These are phyloP conservation scores for Deilephila porcellus DNA, from an alignment of 2,888 invertebrate species.

Conservation along the genomic window DNA sequence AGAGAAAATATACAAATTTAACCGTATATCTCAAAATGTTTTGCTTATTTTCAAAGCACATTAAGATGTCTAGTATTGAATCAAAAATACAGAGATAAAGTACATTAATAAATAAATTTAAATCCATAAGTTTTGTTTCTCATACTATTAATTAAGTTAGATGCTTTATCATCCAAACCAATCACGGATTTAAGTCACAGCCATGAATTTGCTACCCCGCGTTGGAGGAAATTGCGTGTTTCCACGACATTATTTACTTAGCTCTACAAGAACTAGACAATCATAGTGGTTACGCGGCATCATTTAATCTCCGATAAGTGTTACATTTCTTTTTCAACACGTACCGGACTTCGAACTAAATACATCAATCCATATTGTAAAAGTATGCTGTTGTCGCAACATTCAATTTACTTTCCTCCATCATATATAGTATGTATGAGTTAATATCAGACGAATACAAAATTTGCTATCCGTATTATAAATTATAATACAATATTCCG, in stretches of 20 bases:
- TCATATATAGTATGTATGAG: too few relatives aligned
- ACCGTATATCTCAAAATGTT: not conserved
- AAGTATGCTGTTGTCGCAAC: not conserved
- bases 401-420: not conserved
- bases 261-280: constrained; percentile 13
- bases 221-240: constrained; percentile 45
- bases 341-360: constrained; percentile 13
- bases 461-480: not conserved
- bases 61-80: too few relatives aligned
- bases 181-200: not conserved
- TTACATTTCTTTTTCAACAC: constrained; percentile 4
- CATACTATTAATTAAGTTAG: too few relatives aligned
- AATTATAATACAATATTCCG: not conserved
- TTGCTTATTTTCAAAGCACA: too few relatives aligned
- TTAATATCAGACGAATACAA: not conserved
- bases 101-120: too few relatives aligned
- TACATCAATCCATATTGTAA: not conserved
- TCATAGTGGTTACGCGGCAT: constrained; percentile 7
- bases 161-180: not conserved
- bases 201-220: not conserved
- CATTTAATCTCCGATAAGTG: constrained; percentile 18
- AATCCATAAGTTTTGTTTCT: too few relatives aligned
- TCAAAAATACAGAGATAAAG: too few relatives aligned
- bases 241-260: constrained; percentile 43
- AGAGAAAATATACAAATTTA: not conserved